Conservation (phyloP, 2,888 invertebrate genomes). For the Trilocha varians region DNA sequence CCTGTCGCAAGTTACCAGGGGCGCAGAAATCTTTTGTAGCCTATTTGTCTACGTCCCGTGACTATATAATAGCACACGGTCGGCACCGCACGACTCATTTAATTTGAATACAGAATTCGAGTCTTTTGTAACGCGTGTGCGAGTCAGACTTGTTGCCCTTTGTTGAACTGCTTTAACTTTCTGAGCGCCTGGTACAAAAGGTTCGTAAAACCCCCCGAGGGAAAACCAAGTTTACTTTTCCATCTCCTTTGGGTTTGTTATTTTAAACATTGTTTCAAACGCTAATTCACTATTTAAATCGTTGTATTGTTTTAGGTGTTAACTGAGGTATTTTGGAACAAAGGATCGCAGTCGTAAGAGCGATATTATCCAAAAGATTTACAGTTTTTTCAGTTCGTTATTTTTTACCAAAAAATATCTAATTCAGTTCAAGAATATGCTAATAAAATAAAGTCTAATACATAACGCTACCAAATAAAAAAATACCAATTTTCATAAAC, state of each 20-base stretch:
- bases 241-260: neutral
- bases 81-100: conserved; percentile 26
- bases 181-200: conserved; percentile 25
- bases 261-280: neutral
- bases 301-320: neutral
- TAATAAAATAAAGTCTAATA: too few species aligned
- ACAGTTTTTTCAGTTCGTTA: too few species aligned
- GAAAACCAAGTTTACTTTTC: conserved; percentile 5
- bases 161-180: conserved; percentile 25
- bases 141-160: conserved; percentile 24
- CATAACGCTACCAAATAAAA: too few species aligned
- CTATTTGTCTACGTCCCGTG: neutral
- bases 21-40: conserved; percentile 16
- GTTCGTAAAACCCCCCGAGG: conserved; percentile 10
- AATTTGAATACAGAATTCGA: conserved; percentile 30
- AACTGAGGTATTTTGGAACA: neutral
- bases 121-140: conserved; percentile 21
- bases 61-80: conserved; percentile 8
- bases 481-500: too few species aligned
- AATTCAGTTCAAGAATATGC: too few species aligned
- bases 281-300: neutral
- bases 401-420: too few species aligned
- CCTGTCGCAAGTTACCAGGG: conserved; percentile 2
- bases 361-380: too few species aligned
- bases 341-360: neutral